Percentiles rank a stretch among this genome's conserved stretches.
Conservation (phyloP, 2,888 invertebrate genomes). For the Brachyptera putata region DNA sequence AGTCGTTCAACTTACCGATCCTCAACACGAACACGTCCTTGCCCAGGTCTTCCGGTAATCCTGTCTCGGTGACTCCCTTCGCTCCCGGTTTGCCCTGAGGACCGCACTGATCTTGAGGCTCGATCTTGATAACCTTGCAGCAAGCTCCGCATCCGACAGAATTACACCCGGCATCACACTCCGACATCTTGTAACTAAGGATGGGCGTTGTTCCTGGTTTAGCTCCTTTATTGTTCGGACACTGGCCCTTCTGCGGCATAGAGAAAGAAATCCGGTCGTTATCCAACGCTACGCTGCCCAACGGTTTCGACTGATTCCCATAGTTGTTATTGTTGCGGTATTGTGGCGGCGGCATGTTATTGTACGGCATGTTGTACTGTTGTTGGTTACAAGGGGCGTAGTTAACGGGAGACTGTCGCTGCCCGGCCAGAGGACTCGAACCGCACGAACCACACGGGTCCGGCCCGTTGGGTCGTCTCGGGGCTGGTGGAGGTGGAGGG, state of each 20-base stretch:
- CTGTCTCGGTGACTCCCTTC: background rate
- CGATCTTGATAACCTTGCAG: background rate
- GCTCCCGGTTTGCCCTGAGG: background rate
- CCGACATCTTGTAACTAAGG: slow-evolving; percentile 10
- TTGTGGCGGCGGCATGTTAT: background rate
- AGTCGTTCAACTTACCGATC: slow-evolving; percentile 70
- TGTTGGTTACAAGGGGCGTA: background rate
- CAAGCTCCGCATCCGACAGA: slow-evolving; percentile 2
- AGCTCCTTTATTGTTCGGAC: background rate
- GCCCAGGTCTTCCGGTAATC: background rate
- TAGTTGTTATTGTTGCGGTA: background rate
- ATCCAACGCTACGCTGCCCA: slow-evolving; percentile 1
- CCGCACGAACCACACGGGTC: background rate
- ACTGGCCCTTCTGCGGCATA: background rate
- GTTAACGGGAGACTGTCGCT: too few species aligned
- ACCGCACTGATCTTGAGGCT: background rate
- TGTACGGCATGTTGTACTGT: background rate
- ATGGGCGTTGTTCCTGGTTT: background rate
- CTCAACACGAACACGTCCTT: slow-evolving; percentile 55
- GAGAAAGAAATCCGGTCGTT: background rate
- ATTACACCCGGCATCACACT: background rate
- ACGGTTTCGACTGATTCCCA: background rate
- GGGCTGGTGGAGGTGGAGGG: background rate
- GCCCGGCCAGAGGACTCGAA: background rate
- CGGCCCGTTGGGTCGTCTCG: background rate